Base-by-base conservation (phyloP, 1,140 invertebrate genomes). In the Brachionus koreanus region DNA sequence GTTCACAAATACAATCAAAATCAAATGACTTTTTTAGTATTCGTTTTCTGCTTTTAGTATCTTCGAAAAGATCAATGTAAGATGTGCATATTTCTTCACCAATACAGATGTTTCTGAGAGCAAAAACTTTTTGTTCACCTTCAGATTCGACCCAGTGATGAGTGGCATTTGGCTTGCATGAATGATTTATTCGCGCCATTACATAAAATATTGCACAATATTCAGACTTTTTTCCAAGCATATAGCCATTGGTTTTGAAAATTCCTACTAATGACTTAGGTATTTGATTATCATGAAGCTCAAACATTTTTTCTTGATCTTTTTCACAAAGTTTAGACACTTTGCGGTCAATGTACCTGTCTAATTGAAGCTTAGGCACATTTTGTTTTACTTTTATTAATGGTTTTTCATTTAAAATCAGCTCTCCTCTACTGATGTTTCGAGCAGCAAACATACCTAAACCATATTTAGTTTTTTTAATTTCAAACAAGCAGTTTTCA, bases 1-100 rank as follows among this genome's bases (percentile, higher is more conserved):
- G 19, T 16, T 69, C 65, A 69, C 65, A 69, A 19, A n/a, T 39
- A 43, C 65, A 69, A 42, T 69, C 16, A 69, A 69, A 69, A 12
- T 69, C 37, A 39, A 69, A 69, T 6, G 16, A 37, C 35, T 69
- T 39, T 19, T 37, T 37, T 2, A 69, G 35, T 16, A 39, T 19
- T 37, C 16, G 3, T 10, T 39, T 69, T 69, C 65, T 69, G 13
- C n/a, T 37, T 19, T 19, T 9, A 16, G 33, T n/a, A 69, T 69
- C 65, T 4, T 37, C 12, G 35, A 39, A 69, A 16, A 39, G n/a
- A 33, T 69, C 35, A 12, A 39, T 69, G n/a, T 69, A 69, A 9
- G 35, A 43, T 69, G 65, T 69, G 29, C 13, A 39, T 37, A 69
- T 69, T 39, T 69, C 65, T 39, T 69, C 33, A 19, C 35, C 65